Evolutionary conservation across 2,113 vertebrate genomes (phyloP).

Genomic region (Gavialis gangeticus): DNA sequence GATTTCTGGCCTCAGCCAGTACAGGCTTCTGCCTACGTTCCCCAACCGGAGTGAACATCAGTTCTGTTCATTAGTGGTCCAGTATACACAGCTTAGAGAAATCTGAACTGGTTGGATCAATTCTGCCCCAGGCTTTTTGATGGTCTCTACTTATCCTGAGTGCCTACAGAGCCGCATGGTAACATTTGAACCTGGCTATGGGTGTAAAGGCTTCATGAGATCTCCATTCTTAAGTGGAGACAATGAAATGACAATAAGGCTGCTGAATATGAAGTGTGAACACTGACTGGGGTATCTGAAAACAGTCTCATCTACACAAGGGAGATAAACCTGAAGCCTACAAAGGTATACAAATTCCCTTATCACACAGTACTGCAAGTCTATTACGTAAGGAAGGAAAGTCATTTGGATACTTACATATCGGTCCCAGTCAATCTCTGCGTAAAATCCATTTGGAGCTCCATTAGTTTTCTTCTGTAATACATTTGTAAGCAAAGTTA

Average conservation of each 20-base stretch:
- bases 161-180: not conserved
- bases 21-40: too few species aligned
- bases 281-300: fast-evolving
- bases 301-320: fast-evolving
- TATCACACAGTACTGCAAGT: fast-evolving
- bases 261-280: not conserved
- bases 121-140: not conserved
- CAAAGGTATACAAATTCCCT: not conserved
- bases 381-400: not conserved
- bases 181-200: not conserved
- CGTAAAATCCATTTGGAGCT: slow-evolving; percentile 96
- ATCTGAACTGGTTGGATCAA: too few species aligned
- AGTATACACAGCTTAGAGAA: too few species aligned
- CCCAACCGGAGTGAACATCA: too few species aligned
- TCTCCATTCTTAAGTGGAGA: not conserved
- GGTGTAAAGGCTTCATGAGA: not conserved
- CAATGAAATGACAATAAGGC: not conserved
- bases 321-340: fast-evolving
- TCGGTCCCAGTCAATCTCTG: slow-evolving; percentile 99
- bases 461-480: slow-evolving; percentile 95
- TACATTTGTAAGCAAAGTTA: slow-evolving; percentile 55
- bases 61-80: too few species aligned
- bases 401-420: slow-evolving; percentile 86
- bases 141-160: not conserved
- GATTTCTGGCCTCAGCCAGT: too few species aligned